Percentiles rank a stretch among this genome's conserved stretches.
Evolutionary conservation across 2,113 vertebrate species (phyloP).

Genomic region (Mesembrinibis cayennensis): DNA sequence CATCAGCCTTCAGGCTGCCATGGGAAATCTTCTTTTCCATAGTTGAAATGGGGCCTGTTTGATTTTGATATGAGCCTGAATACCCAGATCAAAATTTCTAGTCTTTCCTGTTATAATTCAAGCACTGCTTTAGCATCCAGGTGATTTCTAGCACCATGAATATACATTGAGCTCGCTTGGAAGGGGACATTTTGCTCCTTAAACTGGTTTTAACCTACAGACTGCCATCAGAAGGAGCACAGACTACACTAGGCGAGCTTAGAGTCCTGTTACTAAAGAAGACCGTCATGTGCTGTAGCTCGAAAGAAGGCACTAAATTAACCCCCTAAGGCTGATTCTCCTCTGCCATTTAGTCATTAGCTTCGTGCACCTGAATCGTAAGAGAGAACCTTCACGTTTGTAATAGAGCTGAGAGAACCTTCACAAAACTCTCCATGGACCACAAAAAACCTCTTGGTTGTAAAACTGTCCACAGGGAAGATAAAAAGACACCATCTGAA

Average conservation of each 20-base stretch:
- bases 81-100: background rate
- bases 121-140: background rate
- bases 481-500: background rate
- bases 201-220: background rate
- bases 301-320: background rate
- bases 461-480: background rate
- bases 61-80: background rate
- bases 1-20: slow-evolving; percentile 6
- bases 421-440: background rate
- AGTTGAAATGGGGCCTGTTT: background rate
- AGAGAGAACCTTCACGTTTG: background rate
- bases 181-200: background rate
- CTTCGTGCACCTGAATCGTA: background rate
- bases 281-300: background rate
- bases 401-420: background rate
- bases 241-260: background rate
- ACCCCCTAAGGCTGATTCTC: background rate
- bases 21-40: background rate
- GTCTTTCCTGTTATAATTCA: background rate
- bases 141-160: background rate
- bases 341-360: background rate
- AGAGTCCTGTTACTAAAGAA: background rate
- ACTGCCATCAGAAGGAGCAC: background rate
- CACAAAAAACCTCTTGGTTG: background rate
- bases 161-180: background rate